These are phyloP conservation scores for Ginglymostoma cirratum DNA, from an alignment of 2,113 vertebrate species.

Conservation along the genomic window DNA sequence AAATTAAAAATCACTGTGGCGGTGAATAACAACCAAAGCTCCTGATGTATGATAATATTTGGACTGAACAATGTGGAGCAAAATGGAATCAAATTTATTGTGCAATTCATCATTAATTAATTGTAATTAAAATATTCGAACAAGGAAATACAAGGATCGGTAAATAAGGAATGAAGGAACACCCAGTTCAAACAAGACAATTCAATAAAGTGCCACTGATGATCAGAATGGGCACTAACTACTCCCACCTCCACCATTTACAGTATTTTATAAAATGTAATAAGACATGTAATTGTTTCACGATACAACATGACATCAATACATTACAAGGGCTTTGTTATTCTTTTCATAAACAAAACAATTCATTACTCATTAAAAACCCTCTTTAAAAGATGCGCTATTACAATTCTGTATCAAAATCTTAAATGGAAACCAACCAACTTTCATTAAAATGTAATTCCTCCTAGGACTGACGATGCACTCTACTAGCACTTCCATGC, in stretches of 20 bases:
- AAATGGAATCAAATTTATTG: background rate
- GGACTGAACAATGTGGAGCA: background rate
- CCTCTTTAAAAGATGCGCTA: background rate
- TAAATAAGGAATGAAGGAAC: background rate
- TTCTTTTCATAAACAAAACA: background rate
- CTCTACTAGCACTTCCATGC: background rate
- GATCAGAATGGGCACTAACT: background rate
- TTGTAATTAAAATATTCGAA: background rate
- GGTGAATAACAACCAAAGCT: background rate
- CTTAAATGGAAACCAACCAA: background rate
- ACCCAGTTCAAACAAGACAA: background rate
- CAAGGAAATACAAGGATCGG: background rate
- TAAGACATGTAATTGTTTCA: background rate
- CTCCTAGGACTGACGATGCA: background rate
- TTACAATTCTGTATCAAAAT: background rate
- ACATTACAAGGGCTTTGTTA: too few relatives aligned
- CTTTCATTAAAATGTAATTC: background rate
- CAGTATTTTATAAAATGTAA: background rate
- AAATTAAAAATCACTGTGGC: background rate
- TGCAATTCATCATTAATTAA: background rate
- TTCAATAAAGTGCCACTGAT: background rate
- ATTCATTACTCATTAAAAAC: background rate
- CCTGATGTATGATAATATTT: background rate
- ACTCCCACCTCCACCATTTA: background rate
- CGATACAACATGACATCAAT: background rate